These are phyloP conservation scores for Synergus japonicus DNA, from an alignment of 2,888 invertebrate species.

Conservation along the genomic window DNA sequence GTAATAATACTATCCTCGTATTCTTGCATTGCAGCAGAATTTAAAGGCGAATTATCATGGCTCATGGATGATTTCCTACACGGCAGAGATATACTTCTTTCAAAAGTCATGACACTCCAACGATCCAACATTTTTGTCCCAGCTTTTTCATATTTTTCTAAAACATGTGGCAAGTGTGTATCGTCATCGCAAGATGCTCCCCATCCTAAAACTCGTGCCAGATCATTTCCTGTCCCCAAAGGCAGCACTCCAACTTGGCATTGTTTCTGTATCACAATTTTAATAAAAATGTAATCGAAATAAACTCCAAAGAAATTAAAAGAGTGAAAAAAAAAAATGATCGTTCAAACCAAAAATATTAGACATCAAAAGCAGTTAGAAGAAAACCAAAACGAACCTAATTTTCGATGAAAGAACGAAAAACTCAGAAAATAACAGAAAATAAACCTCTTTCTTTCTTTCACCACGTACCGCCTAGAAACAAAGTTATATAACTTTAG, in stretches of 20 bases:
- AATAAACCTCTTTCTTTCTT: constrained; percentile 28
- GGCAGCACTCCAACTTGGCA: constrained; percentile 97
- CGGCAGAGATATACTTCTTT: constrained; percentile 84
- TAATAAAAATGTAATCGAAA: not conserved
- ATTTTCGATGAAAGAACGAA: constrained; percentile 16
- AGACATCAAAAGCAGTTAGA: constrained; percentile 3
- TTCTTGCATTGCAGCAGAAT: constrained; percentile 81
- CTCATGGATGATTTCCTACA: constrained; percentile 78
- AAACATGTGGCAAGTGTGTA: constrained; percentile 92
- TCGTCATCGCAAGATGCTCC: constrained; percentile 97
- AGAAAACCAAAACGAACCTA: not conserved
- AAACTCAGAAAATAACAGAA: constrained; percentile 4
- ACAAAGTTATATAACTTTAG: constrained; percentile 66
- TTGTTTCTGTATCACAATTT: constrained; percentile 83
- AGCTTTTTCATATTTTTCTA: constrained; percentile 97
- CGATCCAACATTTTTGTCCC: constrained; percentile 98
- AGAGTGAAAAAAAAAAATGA: not conserved
- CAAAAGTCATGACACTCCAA: constrained; percentile 98
- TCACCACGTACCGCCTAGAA: constrained; percentile 66
- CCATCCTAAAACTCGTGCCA: constrained; percentile 97
- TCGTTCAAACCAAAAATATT: not conserved
- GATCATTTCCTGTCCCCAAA: constrained; percentile 96
- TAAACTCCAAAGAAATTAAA: not conserved
- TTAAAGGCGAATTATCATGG: constrained; percentile 79
- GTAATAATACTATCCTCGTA: constrained; percentile 88